These are phyloP conservation scores for Lepilemur septentrionalis DNA, from an alignment of 2,797 vertebrate species.

Conservation along the genomic window DNA sequence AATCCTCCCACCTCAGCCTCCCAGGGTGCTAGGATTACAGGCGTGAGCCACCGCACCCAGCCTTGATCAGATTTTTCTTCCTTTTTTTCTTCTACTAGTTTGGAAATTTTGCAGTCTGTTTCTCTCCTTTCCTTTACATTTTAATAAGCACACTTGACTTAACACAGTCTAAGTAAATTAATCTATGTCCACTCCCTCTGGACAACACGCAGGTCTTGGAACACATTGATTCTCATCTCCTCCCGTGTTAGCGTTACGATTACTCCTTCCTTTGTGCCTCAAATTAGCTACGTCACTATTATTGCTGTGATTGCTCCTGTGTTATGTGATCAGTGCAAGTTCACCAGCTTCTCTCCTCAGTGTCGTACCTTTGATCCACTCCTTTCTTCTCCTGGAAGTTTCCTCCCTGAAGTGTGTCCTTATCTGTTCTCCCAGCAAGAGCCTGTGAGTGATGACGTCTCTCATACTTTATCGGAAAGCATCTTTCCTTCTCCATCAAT, in stretches of 20 bases:
- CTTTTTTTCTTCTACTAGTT: not conserved
- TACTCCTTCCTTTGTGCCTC: not conserved
- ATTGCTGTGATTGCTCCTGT: too few species aligned
- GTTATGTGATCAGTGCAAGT: too few species aligned
- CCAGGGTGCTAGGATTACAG: too few species aligned
- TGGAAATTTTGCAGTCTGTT: conserved; percentile 1
- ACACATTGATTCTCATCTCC: not conserved
- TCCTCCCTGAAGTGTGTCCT: not conserved
- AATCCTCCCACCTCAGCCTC: too few species aligned
- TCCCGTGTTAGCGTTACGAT: rapidly evolving
- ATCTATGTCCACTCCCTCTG: too few species aligned
- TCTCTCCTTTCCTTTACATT: not conserved
- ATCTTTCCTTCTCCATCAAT: not conserved
- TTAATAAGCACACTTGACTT: not conserved
- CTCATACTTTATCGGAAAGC: not conserved
- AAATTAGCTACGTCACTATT: not conserved
- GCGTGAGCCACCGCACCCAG: too few species aligned
- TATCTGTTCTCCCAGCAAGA: not conserved
- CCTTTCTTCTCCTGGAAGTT: not conserved
- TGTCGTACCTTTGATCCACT: not conserved
- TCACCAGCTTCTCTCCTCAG: not conserved
- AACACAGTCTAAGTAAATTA: not conserved
- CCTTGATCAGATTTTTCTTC: not conserved
- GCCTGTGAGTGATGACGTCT: not conserved
- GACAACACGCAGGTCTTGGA: not conserved